Evolutionary conservation across 2,888 invertebrate species (phyloP).

Genomic region (Amphipyra tragopoginis): DNA sequence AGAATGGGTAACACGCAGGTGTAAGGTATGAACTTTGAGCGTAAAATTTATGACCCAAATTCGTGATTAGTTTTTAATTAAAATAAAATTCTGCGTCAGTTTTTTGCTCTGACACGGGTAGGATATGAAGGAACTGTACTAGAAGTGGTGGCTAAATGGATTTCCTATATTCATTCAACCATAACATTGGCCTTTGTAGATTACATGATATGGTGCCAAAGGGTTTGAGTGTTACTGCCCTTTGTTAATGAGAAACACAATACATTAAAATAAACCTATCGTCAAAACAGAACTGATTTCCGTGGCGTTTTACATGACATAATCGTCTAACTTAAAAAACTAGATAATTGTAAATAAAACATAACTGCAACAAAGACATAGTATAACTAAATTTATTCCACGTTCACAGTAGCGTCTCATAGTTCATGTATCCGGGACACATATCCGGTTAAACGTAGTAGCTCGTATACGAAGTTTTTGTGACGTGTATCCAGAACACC

Average conservation of each 20-base stretch:
- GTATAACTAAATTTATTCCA: constrained; percentile 31
- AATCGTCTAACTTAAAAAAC: neutral
- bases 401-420: constrained; percentile 44
- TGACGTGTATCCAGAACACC: constrained; percentile 60
- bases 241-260: no score
- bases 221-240: no score
- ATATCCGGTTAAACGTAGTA: constrained; percentile 48
- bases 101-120: neutral
- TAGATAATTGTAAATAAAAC: constrained; percentile 6
- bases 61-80: constrained; percentile 40
- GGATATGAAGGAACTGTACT: neutral
- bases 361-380: constrained; percentile 5
- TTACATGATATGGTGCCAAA: no score
- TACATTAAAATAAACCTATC: no score
- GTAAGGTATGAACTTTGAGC: constrained; percentile 52
- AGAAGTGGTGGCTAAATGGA: neutral
- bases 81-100: constrained; percentile 13
- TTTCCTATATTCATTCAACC: neutral
- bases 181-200: neutral
- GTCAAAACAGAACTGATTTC: no score
- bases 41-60: constrained; percentile 37
- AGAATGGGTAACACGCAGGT: constrained; percentile 55
- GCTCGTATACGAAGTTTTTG: constrained; percentile 50
- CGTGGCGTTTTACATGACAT: no score
- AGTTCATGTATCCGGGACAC: constrained; percentile 60